Evolutionary conservation across 1,140 invertebrate genomes (phyloP), one percentile per base, ranked within the genome.

Genomic region (Glossosoma conforme): DNA sequence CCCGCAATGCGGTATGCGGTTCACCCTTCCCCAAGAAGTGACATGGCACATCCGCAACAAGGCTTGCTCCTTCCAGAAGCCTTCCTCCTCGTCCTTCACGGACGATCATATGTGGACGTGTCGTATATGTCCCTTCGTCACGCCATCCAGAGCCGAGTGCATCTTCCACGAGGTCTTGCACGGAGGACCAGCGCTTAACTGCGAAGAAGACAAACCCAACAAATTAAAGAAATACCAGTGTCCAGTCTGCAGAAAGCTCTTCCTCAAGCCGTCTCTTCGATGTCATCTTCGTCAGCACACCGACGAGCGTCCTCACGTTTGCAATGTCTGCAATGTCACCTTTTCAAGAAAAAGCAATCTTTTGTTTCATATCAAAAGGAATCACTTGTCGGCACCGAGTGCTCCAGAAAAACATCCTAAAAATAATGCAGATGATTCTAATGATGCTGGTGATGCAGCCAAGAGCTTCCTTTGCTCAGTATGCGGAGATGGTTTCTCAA

Each of bases 241-340:
- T 56, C 79, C 80, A 0, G 54, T 82, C 1, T 88, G 89, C 52
- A 69, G 82, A 0, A 85, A 85, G 50, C 75, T 77, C 13, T 86
- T 90, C 54, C 77, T 70, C 10, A 89, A 87, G 61, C 65, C 77
- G 1, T 82, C 83, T 0, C 67, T 91, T 10, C 70, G 80, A 1
- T 77, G 79, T 20, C 88, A 91, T 62, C 69, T 89, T 30, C 73
- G 82, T 17, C 75, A 77, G 20, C 87, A 88, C 60, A 89, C 86
- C 0, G 80, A 85, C 14, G 91, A 94, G 62, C 83, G 86, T 54
- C 87, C 87, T 0, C 89, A 79, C 54, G 62, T 76, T 14, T 89
- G 86, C 52, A 47, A 61, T 0, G 66, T 70, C 0, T 89, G 86
- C 61, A 61, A 60, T 0, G 62, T 72, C 1, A 76, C 78, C 25